Evolutionary conservation across 1,140 invertebrate species (phyloP).

Genomic region (Spodoptera litura): DNA sequence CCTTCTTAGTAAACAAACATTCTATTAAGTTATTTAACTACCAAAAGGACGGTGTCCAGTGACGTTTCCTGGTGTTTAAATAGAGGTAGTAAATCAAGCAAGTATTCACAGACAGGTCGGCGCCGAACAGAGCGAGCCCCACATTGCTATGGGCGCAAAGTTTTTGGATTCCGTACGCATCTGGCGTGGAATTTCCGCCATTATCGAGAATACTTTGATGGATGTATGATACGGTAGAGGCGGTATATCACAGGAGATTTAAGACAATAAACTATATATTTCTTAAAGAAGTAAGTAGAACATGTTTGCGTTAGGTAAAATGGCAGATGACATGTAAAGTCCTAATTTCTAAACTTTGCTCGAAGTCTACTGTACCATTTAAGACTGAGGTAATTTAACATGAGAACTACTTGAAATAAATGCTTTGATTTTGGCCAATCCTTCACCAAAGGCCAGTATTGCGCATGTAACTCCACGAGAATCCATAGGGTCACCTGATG

Average conservation of each 20-base stretch:
- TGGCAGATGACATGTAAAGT: too few species aligned
- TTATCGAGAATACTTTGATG: conserved; percentile 22
- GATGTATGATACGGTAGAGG: not conserved
- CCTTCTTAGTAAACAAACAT: too few species aligned
- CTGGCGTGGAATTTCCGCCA: conserved; percentile 30
- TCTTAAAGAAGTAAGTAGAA: too few species aligned
- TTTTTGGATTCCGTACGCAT: conserved; percentile 43
- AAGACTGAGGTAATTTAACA: too few species aligned
- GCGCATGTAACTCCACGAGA: too few species aligned
- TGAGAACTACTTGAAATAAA: too few species aligned
- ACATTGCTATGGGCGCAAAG: conserved; percentile 23
- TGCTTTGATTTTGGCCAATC: too few species aligned
- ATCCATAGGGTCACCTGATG: too few species aligned
- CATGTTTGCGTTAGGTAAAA: too few species aligned
- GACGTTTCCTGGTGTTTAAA: not conserved
- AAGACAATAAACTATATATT: not conserved
- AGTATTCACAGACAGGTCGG: not conserved
- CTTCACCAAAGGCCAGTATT: too few species aligned
- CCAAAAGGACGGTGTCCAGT: not conserved
- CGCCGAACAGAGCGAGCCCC: not conserved
- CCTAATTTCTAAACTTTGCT: too few species aligned
- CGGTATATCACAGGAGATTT: not conserved
- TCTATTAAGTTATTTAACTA: not conserved
- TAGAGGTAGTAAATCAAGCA: conserved; percentile 8
- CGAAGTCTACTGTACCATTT: too few species aligned